These are phyloP conservation scores for Sorex araneus DNA, from an alignment of 2,113 vertebrate genomes.

Conservation along the genomic window DNA sequence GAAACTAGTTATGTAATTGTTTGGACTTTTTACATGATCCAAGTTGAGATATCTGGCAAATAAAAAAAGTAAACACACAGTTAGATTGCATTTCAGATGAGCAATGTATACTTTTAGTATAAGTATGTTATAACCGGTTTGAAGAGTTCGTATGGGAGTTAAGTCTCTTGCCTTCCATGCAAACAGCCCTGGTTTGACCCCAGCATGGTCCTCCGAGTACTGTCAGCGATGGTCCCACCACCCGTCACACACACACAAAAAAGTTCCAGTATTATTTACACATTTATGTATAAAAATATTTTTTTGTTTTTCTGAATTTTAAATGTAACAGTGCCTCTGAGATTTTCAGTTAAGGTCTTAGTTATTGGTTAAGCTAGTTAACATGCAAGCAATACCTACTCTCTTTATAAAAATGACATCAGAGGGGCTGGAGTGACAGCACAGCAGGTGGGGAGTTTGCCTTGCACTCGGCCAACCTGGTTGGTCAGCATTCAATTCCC, in stretches of 20 bases:
- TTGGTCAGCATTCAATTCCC: too few relatives aligned
- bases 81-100: slow-evolving; percentile 49
- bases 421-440: too few relatives aligned
- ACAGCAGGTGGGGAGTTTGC: too few relatives aligned
- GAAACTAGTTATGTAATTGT: not conserved
- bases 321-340: not conserved
- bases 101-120: not conserved
- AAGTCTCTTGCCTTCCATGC: too few relatives aligned
- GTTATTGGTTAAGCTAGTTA: not conserved
- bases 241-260: too few relatives aligned
- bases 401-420: not conserved
- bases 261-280: not conserved
- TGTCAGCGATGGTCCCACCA: too few relatives aligned
- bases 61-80: not conserved
- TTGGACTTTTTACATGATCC: not conserved
- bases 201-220: too few relatives aligned
- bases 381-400: not conserved
- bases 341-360: not conserved
- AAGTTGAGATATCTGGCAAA: not conserved
- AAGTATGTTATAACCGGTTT: not conserved
- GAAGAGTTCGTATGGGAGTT: too few relatives aligned
- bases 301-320: slow-evolving; percentile 40
- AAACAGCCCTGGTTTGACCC: too few relatives aligned
- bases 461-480: too few relatives aligned
- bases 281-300: not conserved